Percentiles rank a stretch among this genome's conserved stretches.
phyloP scores from a whole-genome alignment of 1,140 invertebrate genomes.

The Homarus americanus region DNA sequence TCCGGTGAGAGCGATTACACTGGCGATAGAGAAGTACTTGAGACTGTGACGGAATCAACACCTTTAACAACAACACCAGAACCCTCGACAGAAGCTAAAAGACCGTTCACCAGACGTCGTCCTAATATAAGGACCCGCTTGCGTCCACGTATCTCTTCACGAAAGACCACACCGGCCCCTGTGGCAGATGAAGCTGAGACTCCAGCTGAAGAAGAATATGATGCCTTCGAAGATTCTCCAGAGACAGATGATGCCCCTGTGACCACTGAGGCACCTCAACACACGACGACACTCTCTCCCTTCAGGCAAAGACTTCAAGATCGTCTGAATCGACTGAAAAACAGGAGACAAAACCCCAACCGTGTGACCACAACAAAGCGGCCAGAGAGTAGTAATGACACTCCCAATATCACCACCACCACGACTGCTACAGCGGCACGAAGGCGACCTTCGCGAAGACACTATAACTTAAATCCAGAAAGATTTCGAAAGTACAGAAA shows the following conservation, averaged over 20 bases:
- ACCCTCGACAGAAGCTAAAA: not conserved
- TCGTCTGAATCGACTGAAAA: slow-evolving; percentile 41
- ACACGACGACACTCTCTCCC: slow-evolving; percentile 40
- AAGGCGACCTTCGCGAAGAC: not conserved
- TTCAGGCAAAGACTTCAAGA: slow-evolving; percentile 49
- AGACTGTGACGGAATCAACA: not conserved
- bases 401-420: not conserved
- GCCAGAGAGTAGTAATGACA: not conserved
- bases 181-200: not conserved
- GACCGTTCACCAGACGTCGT: slow-evolving; percentile 23
- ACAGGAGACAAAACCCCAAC: not conserved
- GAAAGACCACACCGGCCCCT: slow-evolving; percentile 32
- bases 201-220: not conserved
- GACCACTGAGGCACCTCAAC: not conserved
- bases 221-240: slow-evolving; percentile 7
- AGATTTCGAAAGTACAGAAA: slow-evolving; percentile 34
- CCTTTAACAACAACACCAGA: not conserved
- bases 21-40: not conserved
- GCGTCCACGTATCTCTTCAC: slow-evolving; percentile 4
- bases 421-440: not conserved
- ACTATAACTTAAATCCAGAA: not conserved
- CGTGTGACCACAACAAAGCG: slow-evolving; percentile 3
- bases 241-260: not conserved
- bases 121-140: slow-evolving; percentile 54
- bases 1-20: not conserved